A percentile compares a stretch with the other conserved stretches of the same genome.
phyloP scores from a whole-genome alignment of 2,113 vertebrate species.

The Protomyctophum bolini region DNA sequence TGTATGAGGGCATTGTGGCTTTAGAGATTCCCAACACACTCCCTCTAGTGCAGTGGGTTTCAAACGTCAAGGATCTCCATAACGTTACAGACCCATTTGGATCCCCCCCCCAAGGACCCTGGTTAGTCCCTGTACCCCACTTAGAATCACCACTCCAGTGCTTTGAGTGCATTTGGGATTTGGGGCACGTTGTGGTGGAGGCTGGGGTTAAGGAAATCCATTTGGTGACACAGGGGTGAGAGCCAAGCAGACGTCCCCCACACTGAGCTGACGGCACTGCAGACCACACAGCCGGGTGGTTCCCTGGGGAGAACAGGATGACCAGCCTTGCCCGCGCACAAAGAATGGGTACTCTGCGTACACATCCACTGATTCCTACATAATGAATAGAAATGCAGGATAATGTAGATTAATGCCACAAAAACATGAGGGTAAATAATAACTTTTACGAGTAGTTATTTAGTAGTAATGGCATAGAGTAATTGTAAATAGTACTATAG shows the following conservation, averaged over 20 bases:
- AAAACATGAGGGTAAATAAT: background rate
- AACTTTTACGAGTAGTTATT: background rate
- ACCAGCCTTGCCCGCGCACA: conserved; percentile 78
- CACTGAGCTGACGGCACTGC: conserved; percentile 74
- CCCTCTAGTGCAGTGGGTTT: background rate
- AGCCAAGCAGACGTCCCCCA: conserved; percentile 79
- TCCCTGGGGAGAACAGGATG: conserved; percentile 78
- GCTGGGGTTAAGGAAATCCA: conserved; percentile 4
- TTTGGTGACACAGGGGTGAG: conserved; percentile 66
- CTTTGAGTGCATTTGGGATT: conserved; percentile 9
- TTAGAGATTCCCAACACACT: background rate
- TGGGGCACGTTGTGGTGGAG: background rate
- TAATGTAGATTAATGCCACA: conserved; percentile 11
- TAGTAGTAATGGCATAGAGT: background rate
- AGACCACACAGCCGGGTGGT: conserved; percentile 76
- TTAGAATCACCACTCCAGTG: background rate
- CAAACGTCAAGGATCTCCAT: too few species aligned
- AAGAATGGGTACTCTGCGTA: conserved; percentile 80
- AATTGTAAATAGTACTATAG: too few species aligned
- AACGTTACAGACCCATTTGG: too few species aligned
- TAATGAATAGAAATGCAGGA: background rate
- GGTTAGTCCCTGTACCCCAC: too few species aligned
- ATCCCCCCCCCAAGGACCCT: too few species aligned
- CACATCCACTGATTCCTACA: conserved; percentile 78
- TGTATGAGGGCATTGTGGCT: background rate